Conservation (phyloP, 2,888 invertebrate genomes). For the Sinodicranocentrus sp. region DNA sequence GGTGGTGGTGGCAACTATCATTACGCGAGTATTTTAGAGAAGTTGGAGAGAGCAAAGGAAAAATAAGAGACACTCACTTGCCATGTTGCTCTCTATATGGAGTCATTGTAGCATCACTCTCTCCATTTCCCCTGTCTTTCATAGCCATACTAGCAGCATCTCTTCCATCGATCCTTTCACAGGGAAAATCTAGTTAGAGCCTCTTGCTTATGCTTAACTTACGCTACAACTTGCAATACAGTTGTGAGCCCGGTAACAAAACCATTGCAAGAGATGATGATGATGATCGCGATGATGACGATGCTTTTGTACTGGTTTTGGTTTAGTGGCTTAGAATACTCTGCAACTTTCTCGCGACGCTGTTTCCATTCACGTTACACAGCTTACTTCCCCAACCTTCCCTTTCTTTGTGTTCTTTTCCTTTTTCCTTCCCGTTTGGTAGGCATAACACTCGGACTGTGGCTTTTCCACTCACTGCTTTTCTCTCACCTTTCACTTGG, state of each 20-base stretch:
- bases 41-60: slow-evolving; percentile 15
- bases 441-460: slow-evolving; percentile 46
- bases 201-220: slow-evolving; percentile 46
- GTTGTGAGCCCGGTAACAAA: not conserved
- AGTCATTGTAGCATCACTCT: slow-evolving; percentile 5
- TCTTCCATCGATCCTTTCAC: slow-evolving; percentile 65
- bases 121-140: not conserved
- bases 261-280: slow-evolving; percentile 13
- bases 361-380: not conserved
- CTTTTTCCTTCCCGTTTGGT: slow-evolving; percentile 24
- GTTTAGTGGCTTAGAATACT: slow-evolving; percentile 2
- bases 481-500: slow-evolving; percentile 66
- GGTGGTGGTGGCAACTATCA: not conserved
- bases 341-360: not conserved
- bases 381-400: not conserved
- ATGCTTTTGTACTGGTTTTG: slow-evolving; percentile 9
- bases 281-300: slow-evolving; percentile 21
- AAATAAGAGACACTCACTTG: not conserved
- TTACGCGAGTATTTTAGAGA: not conserved
- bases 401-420: slow-evolving; percentile 23
- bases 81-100: slow-evolving; percentile 37
- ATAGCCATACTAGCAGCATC: slow-evolving; percentile 41
- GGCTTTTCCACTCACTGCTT: slow-evolving; percentile 64
- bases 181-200: slow-evolving; percentile 60
- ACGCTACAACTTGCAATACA: slow-evolving; percentile 11